Evolutionary conservation across 2,797 vertebrate genomes (phyloP), one percentile per base, ranked within the genome.

Genomic region (Ambastaia sidthimunki): DNA sequence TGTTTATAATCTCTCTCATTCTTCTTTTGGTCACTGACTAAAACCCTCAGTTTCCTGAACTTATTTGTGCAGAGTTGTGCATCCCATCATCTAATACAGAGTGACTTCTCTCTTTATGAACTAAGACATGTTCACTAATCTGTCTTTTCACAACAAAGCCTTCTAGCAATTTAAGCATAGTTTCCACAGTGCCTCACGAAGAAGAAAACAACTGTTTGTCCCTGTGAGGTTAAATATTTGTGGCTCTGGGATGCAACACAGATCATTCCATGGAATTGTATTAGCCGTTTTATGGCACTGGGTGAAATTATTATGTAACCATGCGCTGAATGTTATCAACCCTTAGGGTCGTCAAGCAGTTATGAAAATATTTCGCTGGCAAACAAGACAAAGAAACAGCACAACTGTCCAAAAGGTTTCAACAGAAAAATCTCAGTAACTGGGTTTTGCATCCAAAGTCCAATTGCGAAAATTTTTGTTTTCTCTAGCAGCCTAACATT

Each of bases 181-280:
- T 68, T 79, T 65, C 47, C 47, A 54, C 47, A 72, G 47, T 28
- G 34, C 28, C 37, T 72, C 59, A 79, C 21, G 0, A 25, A 66
- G 21, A 66, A 19, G 34, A 59, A 71, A 71, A 63, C 9, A 54
- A 37, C 41, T 69, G 44, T 74, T 67, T 74, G 71, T 80, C 71
- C 65, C 71, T 75, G 79, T 71, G 74, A 63, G 67, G 74, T 76
- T 54, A 21, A 47, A 55, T 67, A 71, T 82, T n/a, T 82, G 76
- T 76, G 71, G 41, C 50, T 69, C 63, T 18, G 54, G 52, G 54
- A 19, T 31, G 54, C 34, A 84, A 78, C 47, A 81, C 79, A 84
- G 28, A 52, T 34, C 59, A 66, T 19, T 75, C 25, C 18, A 41
- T 9, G 68, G 67, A 68, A 62, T 66, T 68, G 62, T 69, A 50